Evolutionary conservation across 2,113 vertebrate genomes (phyloP), one percentile per base, ranked within the genome.

Genomic region (Hippocampus guttulatus): DNA sequence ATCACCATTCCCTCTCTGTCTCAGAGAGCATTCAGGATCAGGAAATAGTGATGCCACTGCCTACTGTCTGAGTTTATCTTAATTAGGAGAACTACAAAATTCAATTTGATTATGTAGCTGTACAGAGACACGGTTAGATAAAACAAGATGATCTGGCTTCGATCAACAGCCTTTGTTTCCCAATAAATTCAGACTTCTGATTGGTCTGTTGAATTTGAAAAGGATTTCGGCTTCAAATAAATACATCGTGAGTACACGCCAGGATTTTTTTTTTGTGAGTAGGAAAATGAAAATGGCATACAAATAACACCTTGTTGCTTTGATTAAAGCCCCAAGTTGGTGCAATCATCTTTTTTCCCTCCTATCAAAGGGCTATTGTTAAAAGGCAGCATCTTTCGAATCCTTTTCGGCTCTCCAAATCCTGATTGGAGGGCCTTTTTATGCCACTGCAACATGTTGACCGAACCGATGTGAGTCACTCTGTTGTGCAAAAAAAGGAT

Each of bases 401-500:
- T 72, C 51, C 69, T 15, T 70, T 14, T 6, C 16, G 54, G 68
- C 30, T 77, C 18, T 73, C 67, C 64, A 52, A 79, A 73, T 78
- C 71, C 76, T 75, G 74, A 75, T 40, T 15, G 73, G 61, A 40
- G 66, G 63, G 65, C 25, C 64, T 64, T 71, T 71, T 76, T 79
- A 81, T 75, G 69, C 57, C 64, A 66, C 76, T 73, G 83, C 67
- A 69, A 63, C 82, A 78, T 21, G 15, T 38, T 30, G 23, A 73
- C 66, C 55, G 6, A 7, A 82, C 72, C 74, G 68, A 71, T 43
- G 75, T 73, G 75, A 84, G 55, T 65, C 68, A 70, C 71, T 79
- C 64, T 71, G 78, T 79, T 67, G 67, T 61, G 45, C 33, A 76
- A 78, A 73, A 86, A 74, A 84, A 75, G 77, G 78, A 87, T 84